Conservation (phyloP, 2,113 vertebrate genomes). For the Athene noctua region DNA sequence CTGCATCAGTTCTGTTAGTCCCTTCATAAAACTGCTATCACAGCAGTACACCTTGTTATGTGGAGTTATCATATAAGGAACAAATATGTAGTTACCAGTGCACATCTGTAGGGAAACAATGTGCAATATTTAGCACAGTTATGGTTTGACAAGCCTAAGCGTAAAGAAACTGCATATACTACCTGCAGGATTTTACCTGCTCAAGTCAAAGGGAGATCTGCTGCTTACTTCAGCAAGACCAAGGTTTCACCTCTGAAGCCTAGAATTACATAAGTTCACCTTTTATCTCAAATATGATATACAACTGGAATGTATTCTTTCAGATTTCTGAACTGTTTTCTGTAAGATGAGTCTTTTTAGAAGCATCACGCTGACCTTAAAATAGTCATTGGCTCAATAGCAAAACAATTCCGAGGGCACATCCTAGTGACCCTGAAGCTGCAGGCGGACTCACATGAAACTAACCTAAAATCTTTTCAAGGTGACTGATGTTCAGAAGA, state of each 20-base stretch:
- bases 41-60: conserved; percentile 98
- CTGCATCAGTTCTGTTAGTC: conserved; percentile 94
- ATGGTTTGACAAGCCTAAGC: not conserved
- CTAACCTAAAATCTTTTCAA: not conserved
- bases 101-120: conserved; percentile 80
- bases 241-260: not conserved
- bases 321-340: not conserved
- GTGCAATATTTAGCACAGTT: not conserved
- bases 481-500: not conserved
- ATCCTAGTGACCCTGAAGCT: not conserved
- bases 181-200: not conserved
- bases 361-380: not conserved
- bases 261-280: not conserved
- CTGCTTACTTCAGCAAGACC: not conserved
- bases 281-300: not conserved
- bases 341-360: not conserved
- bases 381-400: not conserved
- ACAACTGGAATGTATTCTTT: not conserved
- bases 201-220: not conserved
- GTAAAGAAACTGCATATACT: not conserved
- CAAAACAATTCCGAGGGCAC: not conserved
- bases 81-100: conserved; percentile 94
- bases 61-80: conserved; percentile 96
- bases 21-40: conserved; percentile 94
- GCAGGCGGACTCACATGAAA: not conserved